Evolutionary conservation across 2,113 vertebrate species (phyloP).

Genomic region (Siniperca chuatsi): DNA sequence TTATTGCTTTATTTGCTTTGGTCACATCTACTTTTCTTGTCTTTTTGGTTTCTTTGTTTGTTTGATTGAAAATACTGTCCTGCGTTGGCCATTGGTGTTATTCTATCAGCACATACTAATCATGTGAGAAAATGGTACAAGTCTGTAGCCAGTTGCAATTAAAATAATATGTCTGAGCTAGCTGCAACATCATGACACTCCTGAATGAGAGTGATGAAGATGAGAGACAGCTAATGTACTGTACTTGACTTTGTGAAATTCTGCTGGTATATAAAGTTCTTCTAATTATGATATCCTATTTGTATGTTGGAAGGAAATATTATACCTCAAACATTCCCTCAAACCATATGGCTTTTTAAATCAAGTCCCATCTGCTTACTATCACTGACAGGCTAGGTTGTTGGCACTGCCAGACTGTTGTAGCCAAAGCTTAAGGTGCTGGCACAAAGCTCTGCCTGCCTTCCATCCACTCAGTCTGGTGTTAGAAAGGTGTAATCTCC

Average conservation of each 20-base stretch:
- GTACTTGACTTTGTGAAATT: not conserved
- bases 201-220: not conserved
- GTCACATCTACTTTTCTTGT: not conserved
- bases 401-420: slow-evolving; percentile 30
- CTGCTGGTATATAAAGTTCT: not conserved
- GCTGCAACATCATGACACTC: not conserved
- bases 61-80: not conserved
- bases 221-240: not conserved
- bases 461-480: slow-evolving; percentile 27
- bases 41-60: not conserved
- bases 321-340: not conserved
- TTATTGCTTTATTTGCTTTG: not conserved
- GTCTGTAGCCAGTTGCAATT: not conserved
- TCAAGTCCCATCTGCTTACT: slow-evolving; percentile 48
- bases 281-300: not conserved
- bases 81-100: no score
- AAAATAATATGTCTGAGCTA: not conserved
- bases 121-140: not conserved
- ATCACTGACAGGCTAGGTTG: slow-evolving; percentile 42
- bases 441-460: slow-evolving; percentile 29
- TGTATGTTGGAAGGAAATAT: not conserved
- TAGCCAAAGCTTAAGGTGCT: slow-evolving; percentile 49
- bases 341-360: slow-evolving; percentile 22
- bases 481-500: slow-evolving; percentile 57
- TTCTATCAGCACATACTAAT: not conserved